Percentiles rank a stretch among this genome's conserved stretches.
Evolutionary conservation across 2,888 invertebrate genomes (phyloP).

Genomic region (Eumerus sabulonum): DNA sequence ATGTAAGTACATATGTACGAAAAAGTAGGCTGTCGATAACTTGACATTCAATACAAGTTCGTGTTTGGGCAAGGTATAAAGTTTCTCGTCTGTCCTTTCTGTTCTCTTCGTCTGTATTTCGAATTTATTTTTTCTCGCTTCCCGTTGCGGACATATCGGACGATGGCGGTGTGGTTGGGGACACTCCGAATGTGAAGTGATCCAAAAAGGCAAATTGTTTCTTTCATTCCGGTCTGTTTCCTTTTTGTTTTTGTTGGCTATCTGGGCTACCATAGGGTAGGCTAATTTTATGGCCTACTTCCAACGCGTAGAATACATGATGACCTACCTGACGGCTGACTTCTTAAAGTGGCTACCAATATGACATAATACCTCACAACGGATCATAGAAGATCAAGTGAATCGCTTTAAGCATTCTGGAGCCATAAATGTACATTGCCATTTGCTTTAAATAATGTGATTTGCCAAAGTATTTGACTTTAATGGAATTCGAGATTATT

Average conservation of each 20-base stretch:
- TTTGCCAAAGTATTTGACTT: conserved; percentile 51
- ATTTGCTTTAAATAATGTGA: conserved; percentile 24
- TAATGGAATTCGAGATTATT: conserved; percentile 51
- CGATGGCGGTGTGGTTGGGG: too few species aligned
- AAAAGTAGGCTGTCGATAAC: conserved; percentile 29
- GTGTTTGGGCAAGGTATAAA: conserved; percentile 58
- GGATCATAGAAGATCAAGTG: too few species aligned
- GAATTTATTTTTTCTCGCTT: too few species aligned
- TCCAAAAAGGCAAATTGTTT: conserved; percentile 21
- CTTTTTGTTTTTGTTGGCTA: conserved; percentile 13
- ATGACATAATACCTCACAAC: too few species aligned
- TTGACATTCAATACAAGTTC: conserved; percentile 44
- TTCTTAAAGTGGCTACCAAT: too few species aligned
- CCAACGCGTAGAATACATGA: too few species aligned
- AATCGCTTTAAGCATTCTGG: too few species aligned
- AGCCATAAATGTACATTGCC: too few species aligned
- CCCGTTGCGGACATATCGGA: too few species aligned
- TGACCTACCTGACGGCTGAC: too few species aligned
- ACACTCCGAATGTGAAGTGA: background rate
- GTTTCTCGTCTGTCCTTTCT: conserved; percentile 29
- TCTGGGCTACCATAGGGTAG: too few species aligned
- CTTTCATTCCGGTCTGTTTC: conserved; percentile 1
- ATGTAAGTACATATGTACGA: background rate
- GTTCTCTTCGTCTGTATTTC: background rate
- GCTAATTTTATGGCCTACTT: too few species aligned